Evolutionary conservation across 2,113 vertebrate species (phyloP).

Genomic region (Bubo blakistoni): DNA sequence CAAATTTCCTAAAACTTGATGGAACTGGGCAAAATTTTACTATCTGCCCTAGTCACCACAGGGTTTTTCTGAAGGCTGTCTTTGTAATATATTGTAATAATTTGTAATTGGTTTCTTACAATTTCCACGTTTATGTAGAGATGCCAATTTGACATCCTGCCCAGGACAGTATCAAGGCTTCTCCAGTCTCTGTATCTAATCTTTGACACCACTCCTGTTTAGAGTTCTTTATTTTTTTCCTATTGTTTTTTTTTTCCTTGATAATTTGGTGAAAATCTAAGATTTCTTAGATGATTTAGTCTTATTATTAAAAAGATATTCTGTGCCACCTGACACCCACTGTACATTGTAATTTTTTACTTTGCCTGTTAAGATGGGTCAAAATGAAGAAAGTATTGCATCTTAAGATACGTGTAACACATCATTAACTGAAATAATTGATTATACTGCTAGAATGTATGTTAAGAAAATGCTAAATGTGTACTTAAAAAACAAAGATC

Average conservation of each 20-base stretch:
- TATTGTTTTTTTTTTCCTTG: background rate
- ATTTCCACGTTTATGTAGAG: background rate
- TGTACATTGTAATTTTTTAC: background rate
- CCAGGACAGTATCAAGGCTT: background rate
- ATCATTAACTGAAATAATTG: background rate
- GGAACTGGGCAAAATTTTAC: background rate
- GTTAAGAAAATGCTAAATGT: background rate
- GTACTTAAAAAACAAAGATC: background rate
- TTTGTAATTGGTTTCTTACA: background rate
- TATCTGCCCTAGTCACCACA: background rate
- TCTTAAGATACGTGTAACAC: background rate
- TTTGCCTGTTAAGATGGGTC: background rate
- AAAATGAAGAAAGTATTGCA: background rate
- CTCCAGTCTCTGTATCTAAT: background rate
- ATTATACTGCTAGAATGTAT: rapidly evolving
- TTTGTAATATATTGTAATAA: background rate
- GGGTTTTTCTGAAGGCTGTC: background rate
- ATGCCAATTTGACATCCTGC: background rate
- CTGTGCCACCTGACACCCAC: background rate
- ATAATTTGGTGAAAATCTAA: background rate
- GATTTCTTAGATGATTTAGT: background rate
- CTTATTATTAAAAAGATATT: background rate
- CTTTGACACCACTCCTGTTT: background rate
- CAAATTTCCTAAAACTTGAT: background rate
- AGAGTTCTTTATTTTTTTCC: background rate